Base-by-base conservation (phyloP, 2,888 invertebrate genomes). In the Mechanitis messenoides region DNA sequence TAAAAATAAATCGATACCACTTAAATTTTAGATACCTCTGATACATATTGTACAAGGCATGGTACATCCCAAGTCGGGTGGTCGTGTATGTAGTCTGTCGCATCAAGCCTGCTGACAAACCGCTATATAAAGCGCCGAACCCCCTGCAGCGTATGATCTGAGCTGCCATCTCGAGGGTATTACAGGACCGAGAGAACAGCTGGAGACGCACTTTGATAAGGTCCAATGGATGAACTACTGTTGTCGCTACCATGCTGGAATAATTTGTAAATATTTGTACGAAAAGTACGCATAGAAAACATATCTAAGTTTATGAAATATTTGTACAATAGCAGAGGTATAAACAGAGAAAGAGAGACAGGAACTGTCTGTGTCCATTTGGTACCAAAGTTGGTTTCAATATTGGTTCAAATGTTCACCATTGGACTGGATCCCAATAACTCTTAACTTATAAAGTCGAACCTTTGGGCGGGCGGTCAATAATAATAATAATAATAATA, bases 61-160 rank as follows among this genome's bases (percentile, higher is more conserved):
- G 95, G 80, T 97, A 98, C 61, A 96, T 93, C 58, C 97, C 97
- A 56, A 99, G 92, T 67, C 98, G 92, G 0, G 96, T 95, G 1
- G 98, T 97, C 2, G 98, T 98, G 80, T 98, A 98, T 0, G 98
- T 97, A 0, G 97, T 97, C 81, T 99, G 99, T 60, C 99, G 91
- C 67, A 98, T 83, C 11, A 98, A 87, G 0, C 96, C 97, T 3
- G 97, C 97, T 0, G 95, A 94, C 28, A 98, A 89, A 0, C 99
- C 98, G 45, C 93, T 93, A 81, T 98, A 99, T 64, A 98, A 85
- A 0, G 95, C 95, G 12, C 93, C 73, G 1, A 95, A 64, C 0
- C 98, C 98, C 83, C 98, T 98, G 71, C 94, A 95, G 70, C 90
- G 91, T 11, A 96, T 68, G 68, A 98, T 95, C 33, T 91, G 67